Percentiles rank a stretch among this genome's conserved stretches.
These are phyloP conservation scores for Podotricha telesiphe DNA, from an alignment of 2,888 invertebrate genomes.

Conservation along the genomic window DNA sequence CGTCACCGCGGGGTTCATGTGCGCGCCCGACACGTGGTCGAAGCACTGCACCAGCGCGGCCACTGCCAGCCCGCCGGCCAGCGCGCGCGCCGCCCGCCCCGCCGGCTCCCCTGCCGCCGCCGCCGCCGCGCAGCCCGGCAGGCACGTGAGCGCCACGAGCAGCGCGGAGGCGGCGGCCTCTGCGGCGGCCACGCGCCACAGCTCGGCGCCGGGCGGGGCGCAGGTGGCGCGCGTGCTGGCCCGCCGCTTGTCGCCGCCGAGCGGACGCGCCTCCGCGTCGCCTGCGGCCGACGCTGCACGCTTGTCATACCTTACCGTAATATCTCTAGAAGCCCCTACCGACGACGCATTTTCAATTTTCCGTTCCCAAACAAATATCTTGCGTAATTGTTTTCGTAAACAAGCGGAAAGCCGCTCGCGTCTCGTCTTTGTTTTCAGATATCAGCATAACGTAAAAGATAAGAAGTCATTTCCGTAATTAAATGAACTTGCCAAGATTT, in stretches of 20 bases:
- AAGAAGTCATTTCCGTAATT: not conserved
- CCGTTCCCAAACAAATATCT: not conserved
- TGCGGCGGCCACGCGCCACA: constrained; percentile 70
- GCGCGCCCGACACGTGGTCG: constrained; percentile 90
- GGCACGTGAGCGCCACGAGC: constrained; percentile 88
- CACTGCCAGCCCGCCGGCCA: constrained; percentile 87
- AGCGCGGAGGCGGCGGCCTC: constrained; percentile 87
- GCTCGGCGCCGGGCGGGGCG: constrained; percentile 32
- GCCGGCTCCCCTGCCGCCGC: constrained; percentile 69
- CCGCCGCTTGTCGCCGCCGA: constrained; percentile 78
- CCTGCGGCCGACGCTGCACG: constrained; percentile 50
- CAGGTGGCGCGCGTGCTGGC: constrained; percentile 32
- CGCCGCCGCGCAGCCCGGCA: constrained; percentile 72
- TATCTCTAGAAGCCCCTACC: not conserved
- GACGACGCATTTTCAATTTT: not conserved
- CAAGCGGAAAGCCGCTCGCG: not conserved
- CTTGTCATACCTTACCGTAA: not conserved
- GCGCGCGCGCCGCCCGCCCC: constrained; percentile 65
- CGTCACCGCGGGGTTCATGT: constrained; percentile 90
- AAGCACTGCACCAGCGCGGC: constrained; percentile 87
- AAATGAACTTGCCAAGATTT: not conserved
- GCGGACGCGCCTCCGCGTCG: constrained; percentile 6
- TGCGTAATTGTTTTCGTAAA: not conserved
- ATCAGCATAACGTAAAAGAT: not conserved
- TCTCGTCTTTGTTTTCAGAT: not conserved